Evolutionary conservation across 1,140 invertebrate species (phyloP), one percentile per base, ranked within the genome.

Genomic region (Cephus cinctus): DNA sequence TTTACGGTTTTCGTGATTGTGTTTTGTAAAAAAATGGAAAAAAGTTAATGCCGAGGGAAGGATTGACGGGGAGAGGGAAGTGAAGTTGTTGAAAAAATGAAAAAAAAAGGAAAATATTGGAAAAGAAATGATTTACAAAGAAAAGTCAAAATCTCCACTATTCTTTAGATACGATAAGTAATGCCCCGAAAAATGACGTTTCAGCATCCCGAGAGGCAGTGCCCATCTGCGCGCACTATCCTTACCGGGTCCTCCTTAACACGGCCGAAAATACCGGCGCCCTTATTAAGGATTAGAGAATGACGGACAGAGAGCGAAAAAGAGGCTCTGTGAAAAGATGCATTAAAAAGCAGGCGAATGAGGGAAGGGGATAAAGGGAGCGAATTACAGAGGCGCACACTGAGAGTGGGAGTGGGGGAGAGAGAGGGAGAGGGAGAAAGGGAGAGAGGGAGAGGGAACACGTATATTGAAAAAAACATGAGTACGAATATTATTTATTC

Each of bases 161-260:
- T n/a, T n/a, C n/a, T n/a, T n/a, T n/a, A n/a, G n/a, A n/a, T n/a
- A n/a, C n/a, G n/a, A n/a, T n/a, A n/a, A n/a, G n/a, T n/a, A n/a
- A n/a, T n/a, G n/a, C n/a, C n/a, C n/a, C n/a, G n/a, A 56, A 65
- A 59, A 65, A 71, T 71, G 57, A 74, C 69, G 61, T 76, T 76
- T 76, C 74, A 76, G 74, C 73, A 73, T 75, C 71, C 69, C 72
- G 69, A 63, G n/a, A n/a, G n/a, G n/a, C n/a, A n/a, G n/a, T n/a
- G n/a, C n/a, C n/a, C n/a, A n/a, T n/a, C n/a, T 62, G 69, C 71
- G 58, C 62, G 69, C 65, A 63, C 64, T n/a, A n/a, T n/a, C n/a
- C n/a, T n/a, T n/a, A n/a, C n/a, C n/a, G n/a, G n/a, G n/a, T n/a
- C n/a, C n/a, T n/a, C n/a, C n/a, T n/a, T n/a, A n/a, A n/a, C n/a